A percentile compares a stretch with the other conserved stretches of the same genome.
Conservation (phyloP, 2,797 vertebrate species). For the Mus caroli region DNA sequence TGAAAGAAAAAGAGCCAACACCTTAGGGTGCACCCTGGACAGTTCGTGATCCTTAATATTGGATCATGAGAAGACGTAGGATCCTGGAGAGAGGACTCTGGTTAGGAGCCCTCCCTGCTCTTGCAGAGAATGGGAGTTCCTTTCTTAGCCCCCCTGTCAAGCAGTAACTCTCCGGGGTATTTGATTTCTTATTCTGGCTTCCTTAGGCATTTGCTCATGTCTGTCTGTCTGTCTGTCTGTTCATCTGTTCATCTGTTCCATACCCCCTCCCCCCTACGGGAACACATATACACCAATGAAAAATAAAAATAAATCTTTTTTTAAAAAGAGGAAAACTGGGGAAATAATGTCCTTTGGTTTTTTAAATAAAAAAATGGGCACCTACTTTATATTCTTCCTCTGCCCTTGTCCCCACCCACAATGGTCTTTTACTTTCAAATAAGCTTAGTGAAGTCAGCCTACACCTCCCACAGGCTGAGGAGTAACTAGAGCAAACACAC, state of each 20-base stretch:
- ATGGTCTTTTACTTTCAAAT: constrained; percentile 49
- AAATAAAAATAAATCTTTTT: not conserved
- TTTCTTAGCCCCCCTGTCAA: not conserved
- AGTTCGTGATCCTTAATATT: not conserved
- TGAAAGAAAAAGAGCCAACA: not conserved
- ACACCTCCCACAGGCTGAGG: constrained; percentile 7
- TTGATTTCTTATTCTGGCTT: not conserved
- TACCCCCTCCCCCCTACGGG: no score
- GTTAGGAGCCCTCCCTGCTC: not conserved
- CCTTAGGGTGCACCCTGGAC: not conserved
- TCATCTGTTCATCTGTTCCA: not conserved
- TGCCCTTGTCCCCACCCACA: not conserved
- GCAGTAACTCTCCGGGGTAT: not conserved
- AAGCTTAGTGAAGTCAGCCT: constrained; percentile 35
- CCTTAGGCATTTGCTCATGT: not conserved
- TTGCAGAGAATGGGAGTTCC: not conserved
- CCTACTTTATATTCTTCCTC: not conserved
- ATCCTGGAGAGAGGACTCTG: not conserved
- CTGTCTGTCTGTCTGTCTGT: not conserved
- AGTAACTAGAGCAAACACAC: constrained; percentile 56
- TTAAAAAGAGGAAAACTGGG: not conserved
- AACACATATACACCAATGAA: not conserved
- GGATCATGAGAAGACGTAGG: constrained; percentile 7
- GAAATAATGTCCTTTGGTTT: not conserved
- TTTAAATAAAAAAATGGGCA: not conserved